Conservation (phyloP, 2,888 invertebrate species). For the Hydrotaea diabolus region DNA sequence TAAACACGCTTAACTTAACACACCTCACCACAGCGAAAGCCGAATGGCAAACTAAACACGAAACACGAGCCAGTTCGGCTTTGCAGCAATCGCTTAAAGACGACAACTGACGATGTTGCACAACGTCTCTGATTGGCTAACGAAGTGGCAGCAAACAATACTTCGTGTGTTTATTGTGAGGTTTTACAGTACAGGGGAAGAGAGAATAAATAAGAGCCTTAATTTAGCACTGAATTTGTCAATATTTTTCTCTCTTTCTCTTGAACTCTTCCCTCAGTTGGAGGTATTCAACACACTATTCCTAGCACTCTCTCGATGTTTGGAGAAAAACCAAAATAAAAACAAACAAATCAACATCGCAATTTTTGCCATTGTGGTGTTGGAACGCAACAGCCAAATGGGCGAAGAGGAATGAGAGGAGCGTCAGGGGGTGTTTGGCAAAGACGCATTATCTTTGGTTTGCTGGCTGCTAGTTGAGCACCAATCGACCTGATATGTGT, state of each 20-base stretch:
- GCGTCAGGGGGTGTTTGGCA: neutral
- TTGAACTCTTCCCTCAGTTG: neutral
- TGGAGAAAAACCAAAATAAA: conserved; percentile 5
- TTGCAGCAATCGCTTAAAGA: neutral
- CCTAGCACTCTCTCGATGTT: neutral
- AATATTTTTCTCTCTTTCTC: conserved; percentile 4
- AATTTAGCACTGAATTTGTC: too few relatives aligned
- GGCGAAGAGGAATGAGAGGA: neutral
- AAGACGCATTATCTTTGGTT: conserved; percentile 10
- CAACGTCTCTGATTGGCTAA: conserved; percentile 64
- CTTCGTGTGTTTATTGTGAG: conserved; percentile 33
- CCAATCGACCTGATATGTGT: neutral
- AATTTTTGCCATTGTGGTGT: conserved; percentile 27
- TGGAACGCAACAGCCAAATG: neutral
- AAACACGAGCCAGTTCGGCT: conserved; percentile 25
- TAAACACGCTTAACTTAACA: too few relatives aligned
- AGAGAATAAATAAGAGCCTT: neutral
- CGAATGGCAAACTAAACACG: conserved; percentile 44
- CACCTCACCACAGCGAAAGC: neutral
- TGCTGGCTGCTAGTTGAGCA: neutral
- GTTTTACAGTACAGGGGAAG: neutral
- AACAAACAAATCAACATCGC: conserved; percentile 45
- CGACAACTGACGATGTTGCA: conserved; percentile 55
- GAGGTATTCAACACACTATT: neutral
- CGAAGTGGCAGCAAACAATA: conserved; percentile 22